Conservation (phyloP, 30 jellyfish, hydroid and myxozoan species). For the Nemopilema nomurai region DNA sequence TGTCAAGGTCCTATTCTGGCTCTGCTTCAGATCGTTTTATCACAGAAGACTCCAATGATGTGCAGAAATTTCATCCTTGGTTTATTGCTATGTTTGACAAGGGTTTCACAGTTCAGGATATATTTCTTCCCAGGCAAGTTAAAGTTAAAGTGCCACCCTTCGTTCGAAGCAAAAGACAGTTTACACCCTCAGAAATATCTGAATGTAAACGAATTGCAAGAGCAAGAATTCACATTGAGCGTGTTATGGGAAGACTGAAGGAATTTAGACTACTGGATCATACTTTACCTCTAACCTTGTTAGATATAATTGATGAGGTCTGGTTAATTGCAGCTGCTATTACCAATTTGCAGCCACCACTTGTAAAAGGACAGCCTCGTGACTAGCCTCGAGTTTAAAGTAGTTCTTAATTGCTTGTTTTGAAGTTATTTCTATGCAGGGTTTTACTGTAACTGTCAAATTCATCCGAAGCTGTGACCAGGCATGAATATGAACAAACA, state of each 20-base stretch:
- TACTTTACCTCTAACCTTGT: constrained; percentile 49
- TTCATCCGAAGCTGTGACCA: neutral
- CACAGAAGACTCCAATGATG: constrained; percentile 43
- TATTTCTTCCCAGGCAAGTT: constrained; percentile 45
- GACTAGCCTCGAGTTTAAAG: constrained; percentile 4
- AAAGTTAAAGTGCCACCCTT: constrained; percentile 40
- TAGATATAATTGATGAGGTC: constrained; percentile 33
- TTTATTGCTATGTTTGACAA: constrained; percentile 36
- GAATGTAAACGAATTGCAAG: constrained; percentile 48
- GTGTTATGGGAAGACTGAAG: constrained; percentile 46
- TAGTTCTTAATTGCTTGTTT: neutral
- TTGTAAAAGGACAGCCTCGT: constrained; percentile 24
- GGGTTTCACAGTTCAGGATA: constrained; percentile 49
- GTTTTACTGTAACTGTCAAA: neutral
- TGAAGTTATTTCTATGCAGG: neutral
- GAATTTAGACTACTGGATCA: constrained; percentile 51
- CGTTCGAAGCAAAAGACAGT: constrained; percentile 30
- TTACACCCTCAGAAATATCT: constrained; percentile 44
- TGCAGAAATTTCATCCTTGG: constrained; percentile 36
- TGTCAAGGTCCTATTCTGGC: constrained; percentile 37
- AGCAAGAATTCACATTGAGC: constrained; percentile 60
- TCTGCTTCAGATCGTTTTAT: constrained; percentile 58
- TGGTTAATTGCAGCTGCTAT: constrained; percentile 62
- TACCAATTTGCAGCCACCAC: constrained; percentile 47
- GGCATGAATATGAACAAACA: neutral